Base-by-base conservation (phyloP, 2,797 vertebrate species). In the Mionectes olivaceus region DNA sequence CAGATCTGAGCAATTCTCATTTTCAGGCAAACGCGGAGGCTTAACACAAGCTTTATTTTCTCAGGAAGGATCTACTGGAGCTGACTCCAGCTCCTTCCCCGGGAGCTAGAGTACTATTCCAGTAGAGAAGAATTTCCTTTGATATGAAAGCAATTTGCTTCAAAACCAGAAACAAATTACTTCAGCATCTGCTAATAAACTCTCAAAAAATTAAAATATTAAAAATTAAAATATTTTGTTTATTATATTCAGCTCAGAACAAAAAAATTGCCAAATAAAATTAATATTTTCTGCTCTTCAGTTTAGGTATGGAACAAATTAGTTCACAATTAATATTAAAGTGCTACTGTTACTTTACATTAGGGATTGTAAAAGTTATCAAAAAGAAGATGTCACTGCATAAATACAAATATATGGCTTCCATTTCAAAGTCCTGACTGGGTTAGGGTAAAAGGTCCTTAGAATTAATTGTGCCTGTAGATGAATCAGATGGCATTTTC, bases 81-180 rank as follows among this genome's bases (percentile, higher is more conserved):
- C 6, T 56, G 64, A 44, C 39, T 56, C 37, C 0, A 0, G 8
- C 16, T 93, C 32, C 64, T 68, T 89, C 41, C 64, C 89, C 0
- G 0, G 52, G 27, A 87, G 37, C 57, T 85, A 52, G 23, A 93
- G 10, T 9, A 8, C 8, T 69, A 23, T n/a, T 95, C 49, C 68
- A 80, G 32, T 5, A 91, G 57, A 85, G 24, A 87, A 27, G 11
- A 63, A 23, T 87, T 92, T 84, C 35, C 33, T 89, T 77, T 78
- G 46, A 93, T 41, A 91, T 25, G 30, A 89, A 84, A 83, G 9
- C 27, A 30, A 89, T 88, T 93, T 94, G 4, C 18, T 84, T 90
- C 33, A 87, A 93, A 94, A 55, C 2, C 27, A 90, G 60, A 74
- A 82, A 27, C 5, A 90, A 92, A 87, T 80, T 91, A 52, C 39